Conservation (phyloP, 37 sponge, comb jelly and placozoan species). For the Petrosia ficiformis region DNA sequence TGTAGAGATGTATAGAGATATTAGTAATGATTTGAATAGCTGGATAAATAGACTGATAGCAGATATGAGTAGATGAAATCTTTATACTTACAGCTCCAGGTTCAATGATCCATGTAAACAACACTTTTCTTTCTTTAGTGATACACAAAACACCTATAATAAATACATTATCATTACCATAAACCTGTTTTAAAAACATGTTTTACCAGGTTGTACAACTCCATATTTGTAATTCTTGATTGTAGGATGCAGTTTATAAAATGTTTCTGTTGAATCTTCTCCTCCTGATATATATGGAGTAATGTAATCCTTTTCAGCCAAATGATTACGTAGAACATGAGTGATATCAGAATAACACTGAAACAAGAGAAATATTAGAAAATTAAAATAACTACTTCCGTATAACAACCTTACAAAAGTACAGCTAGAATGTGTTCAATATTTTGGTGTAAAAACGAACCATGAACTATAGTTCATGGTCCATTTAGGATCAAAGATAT, state of each 20-base stretch:
- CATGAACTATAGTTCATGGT: too few relatives aligned
- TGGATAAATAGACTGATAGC: too few relatives aligned
- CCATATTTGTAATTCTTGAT: slow-evolving; percentile 70
- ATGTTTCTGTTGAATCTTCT: slow-evolving; percentile 60
- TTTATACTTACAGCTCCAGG: slow-evolving; percentile 50
- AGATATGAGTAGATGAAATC: not conserved
- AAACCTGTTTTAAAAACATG: not conserved
- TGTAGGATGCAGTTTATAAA: slow-evolving; percentile 63
- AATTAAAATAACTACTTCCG: too few relatives aligned
- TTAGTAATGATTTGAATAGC: too few relatives aligned
- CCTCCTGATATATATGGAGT: slow-evolving; percentile 51
- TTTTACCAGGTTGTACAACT: slow-evolving; percentile 70
- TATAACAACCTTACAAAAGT: too few relatives aligned
- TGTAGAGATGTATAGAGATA: slow-evolving; percentile 2
- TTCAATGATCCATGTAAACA: slow-evolving; percentile 70
- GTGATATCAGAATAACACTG: slow-evolving; percentile 71
- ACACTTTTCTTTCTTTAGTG: slow-evolving; percentile 20
- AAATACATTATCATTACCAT: not conserved
- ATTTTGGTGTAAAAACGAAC: too few relatives aligned
- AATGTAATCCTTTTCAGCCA: slow-evolving; percentile 47
- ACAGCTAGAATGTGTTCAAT: not conserved
- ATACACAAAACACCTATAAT: slow-evolving; percentile 54
- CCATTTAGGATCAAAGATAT: not conserved
- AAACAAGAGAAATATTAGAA: not conserved
- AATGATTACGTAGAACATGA: slow-evolving; percentile 61